Conservation (phyloP, 2,797 vertebrate species). For the Hafferia zeledoni region DNA sequence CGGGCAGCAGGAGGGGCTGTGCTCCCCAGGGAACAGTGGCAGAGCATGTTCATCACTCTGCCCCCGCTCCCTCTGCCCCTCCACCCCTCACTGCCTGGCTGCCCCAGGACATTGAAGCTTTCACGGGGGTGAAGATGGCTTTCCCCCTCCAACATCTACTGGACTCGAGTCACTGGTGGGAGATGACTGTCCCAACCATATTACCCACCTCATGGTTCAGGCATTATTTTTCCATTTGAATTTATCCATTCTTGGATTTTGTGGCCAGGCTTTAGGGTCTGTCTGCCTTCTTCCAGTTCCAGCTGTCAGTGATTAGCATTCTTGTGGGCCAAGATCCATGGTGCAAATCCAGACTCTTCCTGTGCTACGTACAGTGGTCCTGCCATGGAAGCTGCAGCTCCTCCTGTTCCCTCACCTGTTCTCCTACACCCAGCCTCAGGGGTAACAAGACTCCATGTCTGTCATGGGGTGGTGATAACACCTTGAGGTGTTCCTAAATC, state of each 20-base stretch:
- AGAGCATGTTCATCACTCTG: background rate
- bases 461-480: background rate
- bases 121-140: background rate
- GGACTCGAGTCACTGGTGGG: background rate
- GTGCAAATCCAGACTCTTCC: background rate
- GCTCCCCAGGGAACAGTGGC: accelerated
- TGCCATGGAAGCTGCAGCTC: background rate
- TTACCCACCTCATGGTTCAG: background rate
- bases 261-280: background rate
- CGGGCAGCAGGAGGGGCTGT: background rate
- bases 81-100: background rate
- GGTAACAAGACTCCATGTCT: background rate
- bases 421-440: background rate
- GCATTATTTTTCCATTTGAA: background rate
- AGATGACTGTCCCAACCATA: accelerated
- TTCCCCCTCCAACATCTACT: background rate
- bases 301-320: background rate
- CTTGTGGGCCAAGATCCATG: accelerated
- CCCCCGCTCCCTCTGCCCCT: background rate
- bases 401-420: background rate
- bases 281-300: background rate
- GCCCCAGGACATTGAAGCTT: background rate
- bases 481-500: background rate
- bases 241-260: background rate
- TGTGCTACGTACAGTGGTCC: background rate